Conservation (phyloP, 2,888 invertebrate genomes). For the Leucania comma region DNA sequence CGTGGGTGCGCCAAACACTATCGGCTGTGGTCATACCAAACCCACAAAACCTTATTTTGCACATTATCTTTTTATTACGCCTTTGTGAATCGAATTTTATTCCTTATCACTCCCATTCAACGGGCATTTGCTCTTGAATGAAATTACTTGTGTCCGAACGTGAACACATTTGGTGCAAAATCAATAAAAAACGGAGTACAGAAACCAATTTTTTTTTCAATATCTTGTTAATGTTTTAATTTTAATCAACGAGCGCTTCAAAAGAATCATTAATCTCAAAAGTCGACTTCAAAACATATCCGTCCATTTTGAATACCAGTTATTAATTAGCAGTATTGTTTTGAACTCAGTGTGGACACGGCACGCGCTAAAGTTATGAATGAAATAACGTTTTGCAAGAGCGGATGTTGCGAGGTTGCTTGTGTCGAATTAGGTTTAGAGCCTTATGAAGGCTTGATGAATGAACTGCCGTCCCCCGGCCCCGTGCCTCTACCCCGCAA, state of each 20-base stretch:
- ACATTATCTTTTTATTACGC: conserved; percentile 57
- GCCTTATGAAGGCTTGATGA: conserved; percentile 90
- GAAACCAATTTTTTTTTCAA: background rate
- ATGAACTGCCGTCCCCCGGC: conserved; percentile 80
- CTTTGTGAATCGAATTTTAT: conserved; percentile 53
- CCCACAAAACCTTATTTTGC: conserved; percentile 63
- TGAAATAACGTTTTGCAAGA: conserved; percentile 91
- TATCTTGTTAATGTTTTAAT: background rate
- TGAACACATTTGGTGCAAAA: conserved; percentile 6
- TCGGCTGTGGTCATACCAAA: conserved; percentile 77
- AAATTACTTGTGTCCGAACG: conserved; percentile 12
- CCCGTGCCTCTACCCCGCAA: conserved; percentile 62
- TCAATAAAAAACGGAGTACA: background rate
- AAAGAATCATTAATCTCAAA: conserved; percentile 7
- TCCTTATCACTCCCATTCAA: conserved; percentile 46
- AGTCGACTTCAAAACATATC: background rate
- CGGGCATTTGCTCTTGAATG: conserved; percentile 21
- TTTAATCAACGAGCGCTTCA: background rate
- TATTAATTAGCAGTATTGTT: conserved; percentile 61
- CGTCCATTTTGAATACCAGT: conserved; percentile 26
- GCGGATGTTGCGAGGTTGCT: conserved; percentile 90
- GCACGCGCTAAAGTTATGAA: conserved; percentile 86
- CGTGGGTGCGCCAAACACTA: conserved; percentile 84
- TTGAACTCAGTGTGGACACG: conserved; percentile 76
- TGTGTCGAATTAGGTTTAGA: conserved; percentile 90